These are phyloP conservation scores for Esperia sulphurella DNA, from an alignment of 2,888 invertebrate genomes.

Conservation along the genomic window DNA sequence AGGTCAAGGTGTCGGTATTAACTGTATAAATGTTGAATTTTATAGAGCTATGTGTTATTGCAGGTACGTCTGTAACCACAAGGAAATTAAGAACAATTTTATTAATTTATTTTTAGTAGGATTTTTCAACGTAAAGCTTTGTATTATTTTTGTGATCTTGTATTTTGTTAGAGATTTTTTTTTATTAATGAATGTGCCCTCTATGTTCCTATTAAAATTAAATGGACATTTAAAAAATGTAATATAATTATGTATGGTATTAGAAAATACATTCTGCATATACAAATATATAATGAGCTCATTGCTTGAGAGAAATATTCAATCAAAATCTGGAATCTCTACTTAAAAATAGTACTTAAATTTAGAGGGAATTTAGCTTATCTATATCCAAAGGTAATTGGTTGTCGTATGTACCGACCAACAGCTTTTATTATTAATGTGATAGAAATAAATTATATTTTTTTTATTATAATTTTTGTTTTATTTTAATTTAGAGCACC, in stretches of 20 bases:
- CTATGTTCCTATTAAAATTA: constrained; percentile 53
- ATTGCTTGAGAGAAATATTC: constrained; percentile 8
- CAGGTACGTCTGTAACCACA: constrained; percentile 69
- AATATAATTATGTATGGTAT: constrained; percentile 22
- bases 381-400: constrained; percentile 57
- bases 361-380: constrained; percentile 49
- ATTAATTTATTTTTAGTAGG: constrained; percentile 35
- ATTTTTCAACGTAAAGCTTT: constrained; percentile 28
- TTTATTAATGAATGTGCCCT: constrained; percentile 40
- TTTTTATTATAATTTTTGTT: constrained; percentile 66
- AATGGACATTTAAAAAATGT: constrained; percentile 20
- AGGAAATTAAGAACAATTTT: constrained; percentile 55
- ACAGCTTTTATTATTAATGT: constrained; percentile 45
- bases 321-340: constrained; percentile 56
- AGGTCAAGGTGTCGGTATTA: constrained; percentile 30
- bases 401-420: constrained; percentile 43
- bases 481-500: constrained; percentile 63
- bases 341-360: constrained; percentile 74
- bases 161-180: constrained; percentile 45
- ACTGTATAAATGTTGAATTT: constrained; percentile 10
- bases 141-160: constrained; percentile 42
- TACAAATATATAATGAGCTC: constrained; percentile 17
- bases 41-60: constrained; percentile 52
- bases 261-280: constrained; percentile 14
- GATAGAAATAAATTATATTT: constrained; percentile 70